phyloP scores from a whole-genome alignment of 2,113 vertebrate species.

The Leptosomus discolor region DNA sequence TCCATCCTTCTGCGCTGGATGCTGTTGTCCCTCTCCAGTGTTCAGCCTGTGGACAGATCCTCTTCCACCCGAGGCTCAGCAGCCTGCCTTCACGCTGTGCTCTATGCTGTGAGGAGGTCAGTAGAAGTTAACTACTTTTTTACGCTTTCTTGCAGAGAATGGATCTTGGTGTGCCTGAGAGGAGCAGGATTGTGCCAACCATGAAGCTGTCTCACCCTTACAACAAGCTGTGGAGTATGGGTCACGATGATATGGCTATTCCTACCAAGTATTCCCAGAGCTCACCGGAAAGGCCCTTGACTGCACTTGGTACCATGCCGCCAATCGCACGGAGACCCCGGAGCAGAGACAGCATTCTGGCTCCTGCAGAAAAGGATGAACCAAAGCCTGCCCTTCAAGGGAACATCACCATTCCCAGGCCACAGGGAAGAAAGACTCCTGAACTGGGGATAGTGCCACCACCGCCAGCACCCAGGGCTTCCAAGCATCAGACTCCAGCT shows the following conservation, averaged over 20 bases:
- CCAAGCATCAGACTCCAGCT: constrained; percentile 65
- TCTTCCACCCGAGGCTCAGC: not conserved
- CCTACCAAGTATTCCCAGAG: constrained; percentile 67
- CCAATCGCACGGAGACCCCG: constrained; percentile 52
- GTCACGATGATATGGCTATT: constrained; percentile 77
- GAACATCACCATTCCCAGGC: constrained; percentile 91
- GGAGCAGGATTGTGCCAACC: constrained; percentile 77
- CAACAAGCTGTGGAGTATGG: constrained; percentile 85
- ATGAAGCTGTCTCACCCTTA: constrained; percentile 84
- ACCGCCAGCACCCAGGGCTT: constrained; percentile 74
- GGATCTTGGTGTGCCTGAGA: constrained; percentile 78
- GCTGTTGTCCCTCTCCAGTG: not conserved
- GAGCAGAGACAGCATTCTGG: constrained; percentile 50
- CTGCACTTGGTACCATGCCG: constrained; percentile 50
- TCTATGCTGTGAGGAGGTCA: not conserved
- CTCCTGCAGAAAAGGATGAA: constrained; percentile 59
- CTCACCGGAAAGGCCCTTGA: constrained; percentile 69
- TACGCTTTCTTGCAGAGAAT: constrained; percentile 78
- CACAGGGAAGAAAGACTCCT: constrained; percentile 90
- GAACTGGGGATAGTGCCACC: constrained; percentile 85
- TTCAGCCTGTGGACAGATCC: not conserved
- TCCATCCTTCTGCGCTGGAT: not conserved
- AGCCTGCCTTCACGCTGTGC: not conserved
- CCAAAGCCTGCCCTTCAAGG: constrained; percentile 25
- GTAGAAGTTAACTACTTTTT: not conserved